A percentile compares a stretch with the other conserved stretches of the same genome.
Evolutionary conservation across 1,140 invertebrate species (phyloP).

Genomic region (Orchestia grillus): DNA sequence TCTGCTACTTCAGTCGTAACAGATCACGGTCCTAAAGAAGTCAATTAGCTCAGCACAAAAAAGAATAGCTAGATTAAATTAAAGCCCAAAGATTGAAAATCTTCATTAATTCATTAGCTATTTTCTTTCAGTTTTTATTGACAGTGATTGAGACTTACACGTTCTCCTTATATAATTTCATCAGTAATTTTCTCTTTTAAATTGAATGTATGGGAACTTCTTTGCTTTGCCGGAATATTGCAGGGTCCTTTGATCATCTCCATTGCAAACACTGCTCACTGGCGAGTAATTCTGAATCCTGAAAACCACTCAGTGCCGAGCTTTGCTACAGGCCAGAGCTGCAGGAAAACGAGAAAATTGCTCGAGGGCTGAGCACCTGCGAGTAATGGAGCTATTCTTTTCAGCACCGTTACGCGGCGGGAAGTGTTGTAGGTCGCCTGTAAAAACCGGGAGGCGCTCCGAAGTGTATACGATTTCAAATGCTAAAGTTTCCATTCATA

Average conservation of each 20-base stretch:
- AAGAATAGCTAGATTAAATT: background rate
- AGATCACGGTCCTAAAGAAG: background rate
- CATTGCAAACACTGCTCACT: background rate
- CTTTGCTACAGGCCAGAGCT: background rate
- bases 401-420: background rate
- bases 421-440: background rate
- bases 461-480: background rate
- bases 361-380: background rate
- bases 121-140: background rate
- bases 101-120: background rate
- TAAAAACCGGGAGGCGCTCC: background rate
- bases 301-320: background rate
- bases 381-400: conserved; percentile 36
- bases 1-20: background rate
- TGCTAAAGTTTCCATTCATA: background rate
- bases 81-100: background rate
- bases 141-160: background rate
- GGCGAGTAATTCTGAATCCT: background rate
- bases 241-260: background rate
- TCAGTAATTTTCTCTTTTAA: background rate
- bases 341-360: background rate
- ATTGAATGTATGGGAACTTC: background rate
- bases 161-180: background rate
- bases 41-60: background rate
- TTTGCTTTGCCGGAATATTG: background rate